Conservation (phyloP, 2,888 invertebrate genomes). For the Ormia ochracea region DNA sequence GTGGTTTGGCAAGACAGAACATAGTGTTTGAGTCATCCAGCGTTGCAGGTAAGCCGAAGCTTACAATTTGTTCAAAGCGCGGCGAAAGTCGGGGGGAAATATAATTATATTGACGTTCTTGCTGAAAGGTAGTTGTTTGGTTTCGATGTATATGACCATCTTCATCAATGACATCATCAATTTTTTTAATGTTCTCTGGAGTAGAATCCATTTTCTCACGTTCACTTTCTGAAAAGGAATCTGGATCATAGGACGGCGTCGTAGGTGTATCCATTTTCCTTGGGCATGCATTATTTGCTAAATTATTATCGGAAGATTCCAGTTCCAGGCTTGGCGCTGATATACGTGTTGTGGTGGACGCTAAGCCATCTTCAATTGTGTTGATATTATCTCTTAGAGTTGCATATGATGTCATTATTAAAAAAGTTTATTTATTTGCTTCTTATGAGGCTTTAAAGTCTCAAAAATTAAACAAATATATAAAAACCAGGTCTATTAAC, state of each 20-base stretch:
- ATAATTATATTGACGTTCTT: constrained; percentile 47
- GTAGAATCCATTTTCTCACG: constrained; percentile 76
- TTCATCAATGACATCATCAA: constrained; percentile 74
- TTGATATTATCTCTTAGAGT: constrained; percentile 58
- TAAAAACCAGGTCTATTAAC: no score
- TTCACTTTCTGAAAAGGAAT: constrained; percentile 71
- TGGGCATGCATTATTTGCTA: constrained; percentile 24
- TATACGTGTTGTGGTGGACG: constrained; percentile 27
- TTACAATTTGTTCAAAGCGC: constrained; percentile 40
- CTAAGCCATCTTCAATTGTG: constrained; percentile 50
- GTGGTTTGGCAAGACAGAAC: constrained; percentile 70
- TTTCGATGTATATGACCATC: constrained; percentile 30
- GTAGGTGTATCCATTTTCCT: constrained; percentile 44
- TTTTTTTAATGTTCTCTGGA: constrained; percentile 76
- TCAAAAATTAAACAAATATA: not conserved
- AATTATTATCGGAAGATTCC: constrained; percentile 36
- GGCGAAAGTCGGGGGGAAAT: constrained; percentile 52
- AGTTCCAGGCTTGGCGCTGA: constrained; percentile 37
- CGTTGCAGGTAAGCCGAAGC: constrained; percentile 69
- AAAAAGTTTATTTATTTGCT: not conserved
- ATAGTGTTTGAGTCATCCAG: constrained; percentile 72
- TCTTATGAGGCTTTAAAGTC: constrained; percentile 29
- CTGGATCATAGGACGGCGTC: constrained; percentile 57
- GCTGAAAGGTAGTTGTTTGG: constrained; percentile 46
- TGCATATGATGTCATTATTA: constrained; percentile 65